These are phyloP conservation scores for Porites divaricata DNA, from an alignment of 92 coral and sea anemone genomes.

Conservation along the genomic window DNA sequence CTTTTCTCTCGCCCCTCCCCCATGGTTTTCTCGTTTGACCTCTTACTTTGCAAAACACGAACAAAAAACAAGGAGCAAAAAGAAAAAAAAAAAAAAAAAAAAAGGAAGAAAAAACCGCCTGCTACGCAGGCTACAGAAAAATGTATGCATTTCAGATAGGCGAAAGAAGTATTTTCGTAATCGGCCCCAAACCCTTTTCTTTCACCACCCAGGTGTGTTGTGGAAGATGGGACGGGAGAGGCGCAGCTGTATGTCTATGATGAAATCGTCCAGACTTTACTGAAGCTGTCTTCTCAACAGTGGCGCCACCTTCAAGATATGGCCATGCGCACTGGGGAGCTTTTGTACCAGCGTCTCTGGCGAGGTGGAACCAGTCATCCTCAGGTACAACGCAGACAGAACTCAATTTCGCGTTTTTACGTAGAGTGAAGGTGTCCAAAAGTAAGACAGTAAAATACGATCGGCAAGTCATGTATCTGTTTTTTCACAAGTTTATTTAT, in stretches of 20 bases:
- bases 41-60: too few relatives aligned
- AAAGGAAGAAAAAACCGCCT: background rate
- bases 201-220: constrained; percentile 66
- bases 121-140: too few relatives aligned
- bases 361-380: constrained; percentile 31
- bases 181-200: background rate
- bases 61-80: background rate
- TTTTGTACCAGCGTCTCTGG: constrained; percentile 72
- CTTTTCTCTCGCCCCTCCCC: too few relatives aligned
- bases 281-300: constrained; percentile 62
- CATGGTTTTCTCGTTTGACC: background rate
- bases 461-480: too few relatives aligned
- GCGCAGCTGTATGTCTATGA: constrained; percentile 82
- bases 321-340: constrained; percentile 77
- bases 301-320: constrained; percentile 66
- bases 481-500: too few relatives aligned
- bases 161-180: too few relatives aligned
- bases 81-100: background rate
- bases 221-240: constrained; percentile 96
- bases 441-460: too few relatives aligned
- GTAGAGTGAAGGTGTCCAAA: too few relatives aligned
- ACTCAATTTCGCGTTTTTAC: background rate
- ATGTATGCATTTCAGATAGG: too few relatives aligned
- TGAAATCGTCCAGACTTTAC: constrained; percentile 66
- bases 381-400: constrained; percentile 41